Conservation (phyloP, 2,797 vertebrate species). For the Cyclopterus lumpus region DNA sequence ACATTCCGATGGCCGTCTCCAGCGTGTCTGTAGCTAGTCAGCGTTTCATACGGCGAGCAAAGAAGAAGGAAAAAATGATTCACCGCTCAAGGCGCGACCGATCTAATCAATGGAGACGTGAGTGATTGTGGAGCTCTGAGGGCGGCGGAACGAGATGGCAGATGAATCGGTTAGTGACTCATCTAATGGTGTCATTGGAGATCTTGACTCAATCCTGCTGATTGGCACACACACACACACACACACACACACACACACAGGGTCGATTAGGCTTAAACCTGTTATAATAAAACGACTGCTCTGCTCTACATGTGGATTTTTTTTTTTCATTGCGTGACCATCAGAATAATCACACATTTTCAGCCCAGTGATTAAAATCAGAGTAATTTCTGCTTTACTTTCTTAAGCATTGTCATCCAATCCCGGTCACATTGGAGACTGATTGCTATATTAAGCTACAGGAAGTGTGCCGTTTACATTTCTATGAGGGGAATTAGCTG, state of each 20-base stretch:
- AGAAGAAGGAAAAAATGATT: constrained; percentile 30
- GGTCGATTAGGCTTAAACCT: not conserved
- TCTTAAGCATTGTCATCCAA: not conserved
- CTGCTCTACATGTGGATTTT: not conserved
- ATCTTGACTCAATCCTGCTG: constrained; percentile 30
- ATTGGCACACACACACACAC: constrained; percentile 7
- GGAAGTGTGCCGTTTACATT: constrained; percentile 4
- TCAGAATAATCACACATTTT: not conserved
- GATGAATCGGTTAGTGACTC: constrained; percentile 57
- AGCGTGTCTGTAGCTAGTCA: not conserved
- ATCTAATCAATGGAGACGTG: constrained; percentile 54
- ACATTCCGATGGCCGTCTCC: not conserved
- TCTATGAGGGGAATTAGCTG: constrained; percentile 12
- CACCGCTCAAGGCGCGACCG: constrained; percentile 30
- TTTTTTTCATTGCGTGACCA: not conserved
- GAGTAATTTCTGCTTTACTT: not conserved
- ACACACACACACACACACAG: not conserved
- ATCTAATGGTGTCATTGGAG: constrained; percentile 45
- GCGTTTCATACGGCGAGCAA: constrained; percentile 5
- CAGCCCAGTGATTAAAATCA: not conserved
- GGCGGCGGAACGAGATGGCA: constrained; percentile 54
- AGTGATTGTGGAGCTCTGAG: constrained; percentile 37
- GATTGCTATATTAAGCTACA: not conserved
- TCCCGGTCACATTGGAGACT: not conserved
- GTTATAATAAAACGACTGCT: not conserved